phyloP scores from a whole-genome alignment of 2,888 invertebrate genomes.

The Plagodis dolabraria region DNA sequence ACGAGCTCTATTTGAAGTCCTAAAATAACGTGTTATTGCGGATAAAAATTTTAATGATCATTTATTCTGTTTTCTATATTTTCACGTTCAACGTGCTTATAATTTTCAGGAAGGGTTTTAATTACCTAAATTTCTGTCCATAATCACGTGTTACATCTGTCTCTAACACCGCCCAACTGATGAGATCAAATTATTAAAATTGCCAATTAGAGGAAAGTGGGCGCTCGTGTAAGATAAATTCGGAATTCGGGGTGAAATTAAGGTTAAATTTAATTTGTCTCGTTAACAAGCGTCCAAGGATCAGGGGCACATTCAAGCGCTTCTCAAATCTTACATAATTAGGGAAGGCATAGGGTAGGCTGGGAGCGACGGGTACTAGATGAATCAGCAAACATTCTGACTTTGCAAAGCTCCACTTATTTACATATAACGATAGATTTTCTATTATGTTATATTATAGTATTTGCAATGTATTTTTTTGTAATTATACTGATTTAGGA shows the following conservation, averaged over 20 bases:
- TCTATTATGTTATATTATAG: too few relatives aligned
- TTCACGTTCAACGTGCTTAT: too few relatives aligned
- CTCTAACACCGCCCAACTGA: conserved; percentile 7
- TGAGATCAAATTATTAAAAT: conserved; percentile 35
- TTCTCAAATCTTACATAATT: conserved; percentile 71
- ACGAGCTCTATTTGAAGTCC: too few relatives aligned
- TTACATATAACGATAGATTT: too few relatives aligned
- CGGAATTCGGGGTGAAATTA: conserved; percentile 45
- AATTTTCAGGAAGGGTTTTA: background rate
- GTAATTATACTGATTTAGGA: too few relatives aligned
- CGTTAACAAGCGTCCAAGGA: conserved; percentile 64
- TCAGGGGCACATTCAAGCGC: conserved; percentile 53
- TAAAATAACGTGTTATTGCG: too few relatives aligned
- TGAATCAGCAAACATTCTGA: too few relatives aligned
- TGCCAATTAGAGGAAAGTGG: conserved; percentile 35
- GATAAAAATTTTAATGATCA: too few relatives aligned
- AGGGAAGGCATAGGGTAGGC: conserved; percentile 47
- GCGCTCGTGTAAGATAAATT: conserved; percentile 42
- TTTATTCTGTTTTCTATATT: too few relatives aligned
- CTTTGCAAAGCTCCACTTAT: too few relatives aligned
- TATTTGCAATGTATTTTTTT: too few relatives aligned
- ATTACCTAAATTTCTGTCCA: background rate
- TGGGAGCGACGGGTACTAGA: conserved; percentile 2
- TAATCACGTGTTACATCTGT: conserved; percentile 5
- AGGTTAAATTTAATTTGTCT: conserved; percentile 51